Evolutionary conservation across 2,888 invertebrate species (phyloP).

Genomic region (Aromia moschata): DNA sequence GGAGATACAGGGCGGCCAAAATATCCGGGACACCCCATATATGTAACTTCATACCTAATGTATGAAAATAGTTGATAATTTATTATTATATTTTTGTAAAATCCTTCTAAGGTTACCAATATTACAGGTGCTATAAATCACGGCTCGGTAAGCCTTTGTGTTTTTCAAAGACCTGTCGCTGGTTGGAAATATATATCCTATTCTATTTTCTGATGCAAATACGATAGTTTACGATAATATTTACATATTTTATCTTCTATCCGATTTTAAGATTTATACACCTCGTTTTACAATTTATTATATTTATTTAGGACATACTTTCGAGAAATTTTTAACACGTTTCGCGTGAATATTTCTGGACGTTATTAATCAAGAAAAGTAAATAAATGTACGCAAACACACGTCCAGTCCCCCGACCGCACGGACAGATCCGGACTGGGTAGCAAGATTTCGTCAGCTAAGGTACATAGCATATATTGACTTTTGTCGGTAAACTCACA

Average conservation of each 20-base stretch:
- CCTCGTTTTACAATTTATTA: conserved; percentile 9
- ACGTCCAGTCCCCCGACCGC: no score
- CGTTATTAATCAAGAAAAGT: conserved; percentile 16
- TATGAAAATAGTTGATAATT: background rate
- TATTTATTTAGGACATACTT: conserved; percentile 5
- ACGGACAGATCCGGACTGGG: no score
- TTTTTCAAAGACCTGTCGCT: background rate
- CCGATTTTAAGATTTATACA: background rate
- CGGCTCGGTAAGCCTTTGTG: background rate
- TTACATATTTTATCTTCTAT: conserved; percentile 14
- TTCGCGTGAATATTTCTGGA: conserved; percentile 9
- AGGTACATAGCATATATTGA: no score
- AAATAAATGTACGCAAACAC: conserved; percentile 11
- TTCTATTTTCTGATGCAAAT: conserved; percentile 10
- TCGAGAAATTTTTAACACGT: conserved; percentile 11
- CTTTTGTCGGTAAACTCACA: no score
- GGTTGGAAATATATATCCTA: background rate
- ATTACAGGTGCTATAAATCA: background rate
- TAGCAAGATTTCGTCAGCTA: no score
- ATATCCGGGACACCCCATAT: no score
- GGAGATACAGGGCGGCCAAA: no score
- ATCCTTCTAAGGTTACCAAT: background rate
- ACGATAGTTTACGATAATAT: conserved; percentile 1
- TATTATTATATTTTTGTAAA: no score
- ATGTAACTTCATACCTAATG: no score